A percentile compares a stretch with the other conserved stretches of the same genome.
Conservation (phyloP, 2,888 invertebrate species). For the Phorcus lineatus region DNA sequence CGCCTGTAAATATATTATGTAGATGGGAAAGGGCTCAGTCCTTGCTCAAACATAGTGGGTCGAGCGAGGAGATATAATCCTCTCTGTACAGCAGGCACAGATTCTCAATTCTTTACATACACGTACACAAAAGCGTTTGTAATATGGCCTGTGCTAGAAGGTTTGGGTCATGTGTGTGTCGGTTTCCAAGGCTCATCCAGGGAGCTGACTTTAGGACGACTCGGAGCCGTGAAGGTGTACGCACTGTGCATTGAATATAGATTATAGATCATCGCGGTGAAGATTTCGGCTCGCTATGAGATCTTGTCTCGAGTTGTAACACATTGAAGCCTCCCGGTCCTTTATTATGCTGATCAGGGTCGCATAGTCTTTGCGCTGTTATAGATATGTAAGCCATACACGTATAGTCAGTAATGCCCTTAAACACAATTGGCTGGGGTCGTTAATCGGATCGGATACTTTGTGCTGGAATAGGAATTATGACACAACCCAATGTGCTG, state of each 20-base stretch:
- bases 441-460: constrained; percentile 7
- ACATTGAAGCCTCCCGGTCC: neutral
- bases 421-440: constrained; percentile 11
- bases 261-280: constrained; percentile 5
- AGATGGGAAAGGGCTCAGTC: neutral
- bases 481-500: neutral
- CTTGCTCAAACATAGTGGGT: neutral
- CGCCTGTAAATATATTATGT: too few species aligned
- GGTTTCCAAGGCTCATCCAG: neutral
- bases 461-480: neutral
- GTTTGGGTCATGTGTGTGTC: neutral
- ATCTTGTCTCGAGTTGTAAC: neutral
- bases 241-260: neutral
- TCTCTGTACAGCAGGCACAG: neutral
- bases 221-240: neutral
- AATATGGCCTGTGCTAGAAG: neutral
- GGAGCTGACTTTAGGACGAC: too few species aligned
- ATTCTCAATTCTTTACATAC: constrained; percentile 16
- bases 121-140: neutral
- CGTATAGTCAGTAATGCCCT: neutral
- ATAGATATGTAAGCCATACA: neutral
- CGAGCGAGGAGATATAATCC: neutral
- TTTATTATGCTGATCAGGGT: neutral
- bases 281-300: neutral
- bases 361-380: neutral